Percentiles rank a stretch among this genome's conserved stretches.
phyloP scores from a whole-genome alignment of 1,140 invertebrate species.

The Triops cancriformis region DNA sequence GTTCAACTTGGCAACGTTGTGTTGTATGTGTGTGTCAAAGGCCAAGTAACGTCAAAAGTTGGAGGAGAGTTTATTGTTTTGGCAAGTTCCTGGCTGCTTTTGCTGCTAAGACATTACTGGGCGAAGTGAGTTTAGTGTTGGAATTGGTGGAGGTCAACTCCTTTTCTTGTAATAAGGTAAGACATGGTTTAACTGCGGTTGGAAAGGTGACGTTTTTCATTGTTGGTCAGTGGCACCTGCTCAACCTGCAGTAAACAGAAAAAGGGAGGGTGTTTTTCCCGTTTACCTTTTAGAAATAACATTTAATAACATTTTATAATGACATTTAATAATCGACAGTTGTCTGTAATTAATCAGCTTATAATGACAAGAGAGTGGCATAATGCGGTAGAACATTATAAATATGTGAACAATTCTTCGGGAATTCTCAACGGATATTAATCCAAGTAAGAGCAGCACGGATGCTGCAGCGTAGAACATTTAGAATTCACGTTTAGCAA shows the following conservation, averaged over 20 bases:
- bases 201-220: not conserved
- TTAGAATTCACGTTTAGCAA: too few relatives aligned
- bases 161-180: not conserved
- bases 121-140: not conserved
- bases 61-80: not conserved
- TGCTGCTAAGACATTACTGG: not conserved
- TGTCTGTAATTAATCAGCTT: too few relatives aligned
- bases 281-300: not conserved
- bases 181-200: not conserved
- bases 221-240: not conserved
- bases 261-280: not conserved
- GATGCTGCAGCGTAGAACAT: too few relatives aligned
- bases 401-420: too few relatives aligned
- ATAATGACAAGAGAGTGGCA: too few relatives aligned
- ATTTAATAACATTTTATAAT: too few relatives aligned
- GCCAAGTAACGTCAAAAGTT: constrained; percentile 4
- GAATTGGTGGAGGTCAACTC: not conserved
- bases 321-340: too few relatives aligned
- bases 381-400: too few relatives aligned
- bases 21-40: not conserved
- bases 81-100: not conserved
- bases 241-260: not conserved
- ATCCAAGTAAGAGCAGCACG: too few relatives aligned
- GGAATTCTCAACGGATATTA: too few relatives aligned
- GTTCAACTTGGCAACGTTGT: not conserved